Evolutionary conservation across 2,797 vertebrate genomes (phyloP).

Genomic region (Euphonia xanthogaster): DNA sequence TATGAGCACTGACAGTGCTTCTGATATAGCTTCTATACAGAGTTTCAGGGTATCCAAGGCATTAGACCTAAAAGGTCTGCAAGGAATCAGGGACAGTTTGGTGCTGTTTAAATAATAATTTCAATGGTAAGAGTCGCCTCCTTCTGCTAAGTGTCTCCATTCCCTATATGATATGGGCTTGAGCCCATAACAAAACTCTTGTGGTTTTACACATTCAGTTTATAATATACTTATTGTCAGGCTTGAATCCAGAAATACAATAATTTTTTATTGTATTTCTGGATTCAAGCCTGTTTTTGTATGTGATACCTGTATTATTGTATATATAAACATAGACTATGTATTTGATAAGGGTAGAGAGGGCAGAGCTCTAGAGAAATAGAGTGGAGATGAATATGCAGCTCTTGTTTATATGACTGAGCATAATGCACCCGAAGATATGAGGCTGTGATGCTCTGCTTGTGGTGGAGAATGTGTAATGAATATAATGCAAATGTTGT

Average conservation of each 20-base stretch:
- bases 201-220: not conserved
- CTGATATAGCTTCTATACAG: not conserved
- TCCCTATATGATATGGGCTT: not conserved
- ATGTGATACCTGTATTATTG: not conserved
- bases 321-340: not conserved
- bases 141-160: not conserved
- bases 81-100: not conserved
- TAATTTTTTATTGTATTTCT: too few species aligned
- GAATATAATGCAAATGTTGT: not conserved
- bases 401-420: not conserved
- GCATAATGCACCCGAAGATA: not conserved
- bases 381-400: not conserved
- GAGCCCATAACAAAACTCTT: not conserved
- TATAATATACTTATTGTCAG: not conserved
- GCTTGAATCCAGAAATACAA: not conserved
- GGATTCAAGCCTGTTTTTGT: too few species aligned
- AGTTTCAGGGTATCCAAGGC: not conserved
- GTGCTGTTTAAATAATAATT: not conserved
- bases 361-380: not conserved
- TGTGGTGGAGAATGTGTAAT: not conserved
- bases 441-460: not conserved
- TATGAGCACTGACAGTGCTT: not conserved
- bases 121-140: not conserved
- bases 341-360: not conserved
- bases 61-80: not conserved